Conservation (phyloP, 1,140 invertebrate genomes). For the Anoplolepis gracilipes region DNA sequence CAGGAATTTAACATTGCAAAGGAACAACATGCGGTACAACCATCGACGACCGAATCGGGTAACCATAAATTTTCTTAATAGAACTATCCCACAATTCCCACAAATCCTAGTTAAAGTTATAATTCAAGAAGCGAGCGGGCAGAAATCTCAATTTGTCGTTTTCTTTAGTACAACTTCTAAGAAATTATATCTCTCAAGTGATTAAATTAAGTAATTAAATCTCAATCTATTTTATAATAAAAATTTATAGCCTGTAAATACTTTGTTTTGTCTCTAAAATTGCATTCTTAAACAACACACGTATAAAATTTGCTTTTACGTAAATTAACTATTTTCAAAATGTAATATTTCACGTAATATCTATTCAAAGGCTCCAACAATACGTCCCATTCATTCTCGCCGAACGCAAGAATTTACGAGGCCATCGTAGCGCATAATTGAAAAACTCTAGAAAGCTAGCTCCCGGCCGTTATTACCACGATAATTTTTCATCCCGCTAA, state of each 20-base stretch:
- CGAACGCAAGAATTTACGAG: slow-evolving; percentile 36
- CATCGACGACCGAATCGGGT: slow-evolving; percentile 78
- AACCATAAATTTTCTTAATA: slow-evolving; percentile 33
- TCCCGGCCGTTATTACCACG: not conserved
- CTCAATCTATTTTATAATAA: slow-evolving; percentile 11
- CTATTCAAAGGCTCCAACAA: not conserved
- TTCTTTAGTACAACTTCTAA: not conserved
- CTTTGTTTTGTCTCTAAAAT: not conserved
- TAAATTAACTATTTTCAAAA: not conserved
- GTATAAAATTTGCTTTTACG: not conserved
- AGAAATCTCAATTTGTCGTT: not conserved
- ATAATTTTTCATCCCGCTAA: slow-evolving; percentile 33
- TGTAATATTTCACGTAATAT: not conserved
- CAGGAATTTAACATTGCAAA: slow-evolving; percentile 89
- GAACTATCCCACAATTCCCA: not conserved
- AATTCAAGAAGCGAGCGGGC: not conserved
- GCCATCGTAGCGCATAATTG: slow-evolving; percentile 18
- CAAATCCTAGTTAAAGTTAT: slow-evolving; percentile 18
- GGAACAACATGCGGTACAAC: slow-evolving; percentile 88
- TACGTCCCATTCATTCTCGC: not conserved
- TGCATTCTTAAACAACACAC: not conserved
- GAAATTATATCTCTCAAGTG: not conserved
- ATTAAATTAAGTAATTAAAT: not conserved
- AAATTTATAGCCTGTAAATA: not conserved
- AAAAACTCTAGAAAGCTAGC: not conserved